Conservation (phyloP, 2,113 vertebrate species). For the Neolamprologus toae region DNA sequence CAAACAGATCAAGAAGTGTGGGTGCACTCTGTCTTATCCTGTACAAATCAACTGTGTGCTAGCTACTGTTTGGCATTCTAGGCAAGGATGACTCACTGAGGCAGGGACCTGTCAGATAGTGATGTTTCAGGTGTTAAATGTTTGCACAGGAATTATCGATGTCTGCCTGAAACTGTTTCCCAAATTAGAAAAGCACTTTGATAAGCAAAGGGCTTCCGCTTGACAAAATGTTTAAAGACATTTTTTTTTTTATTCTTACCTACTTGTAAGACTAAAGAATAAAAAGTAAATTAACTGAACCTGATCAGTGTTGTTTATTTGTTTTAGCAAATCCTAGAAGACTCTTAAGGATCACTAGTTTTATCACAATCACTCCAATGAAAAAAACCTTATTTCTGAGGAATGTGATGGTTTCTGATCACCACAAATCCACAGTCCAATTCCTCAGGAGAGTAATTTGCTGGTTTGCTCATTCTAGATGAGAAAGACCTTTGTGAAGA, state of each 20-base stretch:
- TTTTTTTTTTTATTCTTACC: neutral
- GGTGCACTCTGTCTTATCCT: neutral
- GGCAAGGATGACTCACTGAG: neutral
- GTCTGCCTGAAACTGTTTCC: neutral
- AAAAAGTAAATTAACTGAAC: neutral
- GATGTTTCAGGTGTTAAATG: neutral
- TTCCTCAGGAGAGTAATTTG: neutral
- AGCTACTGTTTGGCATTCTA: neutral
- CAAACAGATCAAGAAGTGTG: neutral
- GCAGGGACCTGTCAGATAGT: neutral
- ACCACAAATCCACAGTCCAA: neutral
- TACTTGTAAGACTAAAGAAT: neutral
- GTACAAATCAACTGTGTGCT: neutral
- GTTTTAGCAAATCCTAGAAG: neutral
- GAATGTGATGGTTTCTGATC: neutral
- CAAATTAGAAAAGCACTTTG: neutral
- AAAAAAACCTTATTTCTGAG: neutral
- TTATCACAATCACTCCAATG: neutral
- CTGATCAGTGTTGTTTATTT: neutral
- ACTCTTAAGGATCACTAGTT: neutral
- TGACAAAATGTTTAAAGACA: neutral
- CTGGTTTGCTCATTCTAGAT: neutral
- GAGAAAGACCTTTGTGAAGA: neutral
- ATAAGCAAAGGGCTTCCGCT: neutral
- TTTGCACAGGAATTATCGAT: neutral